Base-by-base conservation (phyloP, 2,797 vertebrate genomes). In the Sebastolobus altivelis region DNA sequence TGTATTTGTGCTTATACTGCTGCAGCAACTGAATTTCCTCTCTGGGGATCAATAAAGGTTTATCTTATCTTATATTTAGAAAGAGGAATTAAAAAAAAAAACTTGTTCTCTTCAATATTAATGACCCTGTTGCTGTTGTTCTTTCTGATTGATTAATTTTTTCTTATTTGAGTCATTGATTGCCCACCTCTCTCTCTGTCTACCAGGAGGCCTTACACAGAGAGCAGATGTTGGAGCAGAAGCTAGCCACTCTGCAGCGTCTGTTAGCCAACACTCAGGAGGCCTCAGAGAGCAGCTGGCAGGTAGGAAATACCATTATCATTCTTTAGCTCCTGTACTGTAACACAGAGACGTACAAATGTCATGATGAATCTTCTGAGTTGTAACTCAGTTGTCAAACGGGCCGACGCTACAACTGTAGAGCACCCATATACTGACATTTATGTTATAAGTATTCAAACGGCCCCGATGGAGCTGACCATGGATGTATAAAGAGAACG, bases 191-290 rank as follows among this genome's bases (percentile, higher is more conserved):
- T 27, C 13, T 49, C 7, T 67, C 35, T 81, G 49, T 90, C 13
- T 93, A 25, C 22, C 72, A 99, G 99, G 99, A 99, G 96, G 98
- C 98, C 96, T 97, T 99, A 96, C 99, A 99, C 94, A 95, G 98
- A 95, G 99, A 99, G 96, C 99, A 99, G 97, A 99, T 99, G 99
- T 95, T 99, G 96, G 99, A 99, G 96, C 98, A 99, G 95, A 99
- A 99, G 94, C 87, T 99, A 86, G 99, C 98, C 91, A 99, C 99
- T 6, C 96, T 99, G 93, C 99, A 99, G 94, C 96, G 98, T 83
- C 95, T 99, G 69, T 94, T 99, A 85, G 96, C 97, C 95, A 97
- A 96, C 91, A 99, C 99, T 14, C 99, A 99, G 93, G 98, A 99
- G 94, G 99, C 98, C 88, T 99, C 98, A 5, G 98, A 99, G 96